phyloP scores from a whole-genome alignment of 2,888 invertebrate species.

The Poecilobothrus nobilitatus region DNA sequence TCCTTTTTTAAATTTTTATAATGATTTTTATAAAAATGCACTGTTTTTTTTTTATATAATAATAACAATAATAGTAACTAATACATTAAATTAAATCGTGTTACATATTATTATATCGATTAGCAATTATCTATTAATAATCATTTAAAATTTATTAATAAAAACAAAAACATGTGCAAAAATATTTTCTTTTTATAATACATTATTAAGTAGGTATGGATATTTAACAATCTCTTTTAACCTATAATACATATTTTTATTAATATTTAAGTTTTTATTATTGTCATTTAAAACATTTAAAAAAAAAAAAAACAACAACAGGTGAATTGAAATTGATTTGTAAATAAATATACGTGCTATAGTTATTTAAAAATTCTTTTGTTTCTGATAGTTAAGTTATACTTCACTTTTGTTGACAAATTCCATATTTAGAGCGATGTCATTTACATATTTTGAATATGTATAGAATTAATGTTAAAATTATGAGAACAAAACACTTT shows the following conservation, averaged over 20 bases:
- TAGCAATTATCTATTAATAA: no score
- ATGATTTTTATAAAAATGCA: no score
- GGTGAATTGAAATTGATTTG: neutral
- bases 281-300: neutral
- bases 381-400: neutral
- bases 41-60: no score
- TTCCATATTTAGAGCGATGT: neutral
- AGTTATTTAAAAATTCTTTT: neutral
- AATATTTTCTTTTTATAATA: neutral
- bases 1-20: no score
- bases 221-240: neutral
- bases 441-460: neutral
- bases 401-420: neutral
- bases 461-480: no score
- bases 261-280: neutral
- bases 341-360: neutral
- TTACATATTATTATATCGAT: no score
- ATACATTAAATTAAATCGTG: no score
- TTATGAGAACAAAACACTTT: neutral
- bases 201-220: no score
- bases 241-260: neutral
- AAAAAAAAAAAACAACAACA: neutral
- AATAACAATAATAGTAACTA: no score
- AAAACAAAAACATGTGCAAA: no score
- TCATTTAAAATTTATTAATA: no score